phyloP scores from a whole-genome alignment of 1,140 invertebrate genomes.

The Achroia grisella region DNA sequence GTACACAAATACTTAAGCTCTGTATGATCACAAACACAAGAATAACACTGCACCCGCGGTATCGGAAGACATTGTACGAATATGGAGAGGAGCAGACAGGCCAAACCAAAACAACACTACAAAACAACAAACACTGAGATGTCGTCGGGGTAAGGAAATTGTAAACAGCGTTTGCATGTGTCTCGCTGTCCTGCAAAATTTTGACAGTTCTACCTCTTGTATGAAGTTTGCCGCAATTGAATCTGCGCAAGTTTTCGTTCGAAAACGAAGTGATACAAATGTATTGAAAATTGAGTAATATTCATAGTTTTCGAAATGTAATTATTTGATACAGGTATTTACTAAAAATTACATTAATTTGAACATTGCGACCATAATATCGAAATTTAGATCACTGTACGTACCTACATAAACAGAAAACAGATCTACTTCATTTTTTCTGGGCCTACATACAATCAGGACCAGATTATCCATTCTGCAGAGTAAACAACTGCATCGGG shows the following conservation, averaged over 20 bases:
- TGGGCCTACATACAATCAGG: too few species aligned
- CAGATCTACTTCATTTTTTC: too few species aligned
- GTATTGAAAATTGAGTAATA: too few species aligned
- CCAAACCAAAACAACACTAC: conserved; percentile 38
- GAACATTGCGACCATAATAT: too few species aligned
- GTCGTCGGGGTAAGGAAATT: conserved; percentile 34
- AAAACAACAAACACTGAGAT: conserved; percentile 42
- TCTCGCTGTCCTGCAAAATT: conserved; percentile 69
- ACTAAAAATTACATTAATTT: too few species aligned
- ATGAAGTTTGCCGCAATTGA: conserved; percentile 11
- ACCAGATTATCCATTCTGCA: too few species aligned
- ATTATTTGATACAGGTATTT: too few species aligned
- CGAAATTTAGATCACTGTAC: too few species aligned
- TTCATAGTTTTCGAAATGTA: too few species aligned
- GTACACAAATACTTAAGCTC: conserved; percentile 24
- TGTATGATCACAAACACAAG: conserved; percentile 50
- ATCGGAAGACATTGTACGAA: conserved; percentile 59
- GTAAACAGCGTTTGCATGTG: conserved; percentile 69
- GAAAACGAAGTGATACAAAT: too few species aligned
- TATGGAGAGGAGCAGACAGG: conserved; percentile 20
- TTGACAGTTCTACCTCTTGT: conserved; percentile 50
- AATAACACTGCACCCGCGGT: conserved; percentile 41
- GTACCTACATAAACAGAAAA: too few species aligned
- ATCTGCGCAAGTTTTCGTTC: conserved; percentile 13
- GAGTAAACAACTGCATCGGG: too few species aligned